These are phyloP conservation scores for Hylaeus anthracinus DNA, from an alignment of 1,140 invertebrate species.

Conservation along the genomic window DNA sequence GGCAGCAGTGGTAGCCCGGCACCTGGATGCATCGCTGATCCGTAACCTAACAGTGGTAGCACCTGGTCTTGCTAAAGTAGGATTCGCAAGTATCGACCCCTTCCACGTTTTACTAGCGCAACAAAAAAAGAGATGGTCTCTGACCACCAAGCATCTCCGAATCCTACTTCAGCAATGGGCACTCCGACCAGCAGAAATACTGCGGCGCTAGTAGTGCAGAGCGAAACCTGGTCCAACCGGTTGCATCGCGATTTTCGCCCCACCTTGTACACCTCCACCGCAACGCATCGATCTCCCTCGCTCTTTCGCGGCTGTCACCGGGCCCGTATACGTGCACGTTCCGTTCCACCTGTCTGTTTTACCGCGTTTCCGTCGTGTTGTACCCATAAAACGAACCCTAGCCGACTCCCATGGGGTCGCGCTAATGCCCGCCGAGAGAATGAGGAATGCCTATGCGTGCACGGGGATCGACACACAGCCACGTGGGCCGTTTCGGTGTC, in stretches of 20 bases:
- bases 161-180: too few relatives aligned
- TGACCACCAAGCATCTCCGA: too few relatives aligned
- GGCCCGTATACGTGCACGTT: conserved; percentile 52
- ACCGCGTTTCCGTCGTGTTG: conserved; percentile 59
- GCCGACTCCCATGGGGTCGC: conserved; percentile 57
- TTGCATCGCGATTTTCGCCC: conserved; percentile 32
- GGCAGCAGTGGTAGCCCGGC: too few relatives aligned
- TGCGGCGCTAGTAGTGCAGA: too few relatives aligned
- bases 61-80: too few relatives aligned
- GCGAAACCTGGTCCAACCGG: conserved; percentile 7
- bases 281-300: conserved; percentile 52
- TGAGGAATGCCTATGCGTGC: conserved; percentile 61
- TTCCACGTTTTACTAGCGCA: too few relatives aligned
- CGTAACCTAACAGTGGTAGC: too few relatives aligned
- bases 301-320: conserved; percentile 42
- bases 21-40: too few relatives aligned
- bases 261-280: background rate
- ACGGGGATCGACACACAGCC: conserved; percentile 8
- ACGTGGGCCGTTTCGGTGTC: background rate
- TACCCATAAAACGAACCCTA: conserved; percentile 65
- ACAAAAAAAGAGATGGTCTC: too few relatives aligned
- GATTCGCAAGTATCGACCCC: too few relatives aligned
- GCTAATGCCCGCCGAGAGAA: conserved; percentile 63
- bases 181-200: too few relatives aligned
- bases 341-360: conserved; percentile 68